These are phyloP conservation scores for Dryocosmus kuriphilus DNA, from an alignment of 2,888 invertebrate genomes.

Conservation along the genomic window DNA sequence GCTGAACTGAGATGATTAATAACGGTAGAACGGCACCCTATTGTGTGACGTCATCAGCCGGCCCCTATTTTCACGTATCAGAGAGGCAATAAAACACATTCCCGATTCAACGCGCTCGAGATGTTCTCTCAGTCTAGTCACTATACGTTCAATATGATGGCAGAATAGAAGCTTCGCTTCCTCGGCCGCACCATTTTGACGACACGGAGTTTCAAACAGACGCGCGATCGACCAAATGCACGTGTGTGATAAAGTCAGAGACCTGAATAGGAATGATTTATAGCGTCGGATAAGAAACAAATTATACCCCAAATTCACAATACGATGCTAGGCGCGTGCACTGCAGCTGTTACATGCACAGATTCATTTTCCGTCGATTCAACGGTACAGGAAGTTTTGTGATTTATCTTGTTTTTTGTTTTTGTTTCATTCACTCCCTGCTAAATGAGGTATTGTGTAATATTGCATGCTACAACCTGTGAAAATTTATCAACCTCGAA, in stretches of 20 bases:
- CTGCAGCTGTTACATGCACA: constrained; percentile 31
- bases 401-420: constrained; percentile 13
- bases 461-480: not conserved
- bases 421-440: not conserved
- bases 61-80: constrained; percentile 37
- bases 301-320: constrained; percentile 46
- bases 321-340: constrained; percentile 26
- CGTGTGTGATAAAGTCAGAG: constrained; percentile 48
- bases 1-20: constrained; percentile 47
- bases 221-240: constrained; percentile 40
- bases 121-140: constrained; percentile 41
- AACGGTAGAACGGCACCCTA: constrained; percentile 39
- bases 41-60: constrained; percentile 33
- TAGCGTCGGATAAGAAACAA: constrained; percentile 51
- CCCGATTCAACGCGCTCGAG: constrained; percentile 51
- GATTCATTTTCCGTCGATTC: constrained; percentile 26
- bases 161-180: constrained; percentile 13
- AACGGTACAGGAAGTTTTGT: not conserved
- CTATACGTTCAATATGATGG: constrained; percentile 17
- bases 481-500: no score
- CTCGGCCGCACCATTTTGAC: constrained; percentile 41
- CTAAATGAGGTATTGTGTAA: not conserved
- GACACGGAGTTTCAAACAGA: constrained; percentile 44
- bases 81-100: constrained; percentile 69
- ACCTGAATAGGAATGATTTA: constrained; percentile 53